Evolutionary conservation across 2,113 vertebrate species (phyloP), one percentile per base, ranked within the genome.

Genomic region (Heloderma charlesbogerti): DNA sequence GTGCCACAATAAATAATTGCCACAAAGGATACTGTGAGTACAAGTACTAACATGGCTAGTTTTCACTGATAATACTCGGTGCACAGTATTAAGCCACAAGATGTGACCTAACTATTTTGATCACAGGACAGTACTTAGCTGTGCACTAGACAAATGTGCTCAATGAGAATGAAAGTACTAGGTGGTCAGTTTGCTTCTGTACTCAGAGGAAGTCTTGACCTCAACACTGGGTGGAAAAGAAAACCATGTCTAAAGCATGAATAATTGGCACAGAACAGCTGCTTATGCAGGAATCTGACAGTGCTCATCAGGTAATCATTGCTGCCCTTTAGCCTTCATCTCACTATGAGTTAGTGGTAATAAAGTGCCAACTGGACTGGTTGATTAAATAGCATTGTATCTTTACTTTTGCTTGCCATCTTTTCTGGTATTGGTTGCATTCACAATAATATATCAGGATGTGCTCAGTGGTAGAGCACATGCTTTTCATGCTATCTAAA

Each of bases 201-300:
- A 66, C 60, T 88, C 54, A 88, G 74, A 63, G 37, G 63, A 78
- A 78, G 25, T 63, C 86, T 66, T 88, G 86, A 88, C 74, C 72
- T 88, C 60, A 37, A 78, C 72, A 88, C 74, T 45, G 48, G 54
- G 54, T 78, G 86, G 63, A 88, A 63, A 78, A 63, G 72, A 78
- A 88, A 88, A 78, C 16, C 25, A 88, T 77, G 57, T 88, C 29
- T 88, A 78, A 88, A 78, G 63, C 72, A 27, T 88, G 74, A 88
- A 88, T 88, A 88, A 88, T 88, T 78, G 72, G 74, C 72, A 78
- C 63, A 27, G 54, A 87, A 77, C 86, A 88, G 54, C 72, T 88
- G 86, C 54, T 88, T 78, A 78, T 78, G 40, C 86, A 78, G 54
- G 54, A 31, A 40, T 63, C 37, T 78, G 74, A 40, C 74, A 34